Evolutionary conservation across 1,140 invertebrate species (phyloP).

Genomic region (Zaprionus gabonicus): DNA sequence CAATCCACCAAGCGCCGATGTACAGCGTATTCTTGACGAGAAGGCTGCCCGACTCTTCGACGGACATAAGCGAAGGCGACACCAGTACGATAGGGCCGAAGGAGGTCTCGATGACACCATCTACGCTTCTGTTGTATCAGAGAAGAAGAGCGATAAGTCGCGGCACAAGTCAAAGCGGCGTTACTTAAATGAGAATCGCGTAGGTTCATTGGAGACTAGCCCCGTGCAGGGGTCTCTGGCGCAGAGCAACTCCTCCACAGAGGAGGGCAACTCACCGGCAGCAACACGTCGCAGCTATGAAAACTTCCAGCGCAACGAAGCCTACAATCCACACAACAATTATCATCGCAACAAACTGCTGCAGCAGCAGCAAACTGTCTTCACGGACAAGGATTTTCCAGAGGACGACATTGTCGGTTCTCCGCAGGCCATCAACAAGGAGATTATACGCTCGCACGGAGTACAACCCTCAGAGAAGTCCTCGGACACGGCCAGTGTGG

Average conservation of each 20-base stretch:
- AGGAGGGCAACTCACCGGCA: slow-evolving; percentile 63
- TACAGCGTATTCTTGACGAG: slow-evolving; percentile 80
- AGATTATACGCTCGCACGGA: slow-evolving; percentile 63
- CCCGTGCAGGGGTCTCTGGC: slow-evolving; percentile 60
- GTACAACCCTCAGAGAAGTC: slow-evolving; percentile 66
- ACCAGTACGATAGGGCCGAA: slow-evolving; percentile 75
- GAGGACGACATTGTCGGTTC: slow-evolving; percentile 38
- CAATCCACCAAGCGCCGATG: slow-evolving; percentile 74
- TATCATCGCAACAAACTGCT: slow-evolving; percentile 83
- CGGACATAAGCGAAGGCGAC: slow-evolving; percentile 65
- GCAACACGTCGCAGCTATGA: slow-evolving; percentile 59
- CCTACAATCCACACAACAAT: slow-evolving; percentile 81
- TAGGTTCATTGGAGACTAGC: slow-evolving; percentile 80
- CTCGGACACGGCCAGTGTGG: slow-evolving; percentile 80
- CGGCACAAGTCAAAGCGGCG: slow-evolving; percentile 72
- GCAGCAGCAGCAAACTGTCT: slow-evolving; percentile 60
- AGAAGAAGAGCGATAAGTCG: slow-evolving; percentile 74
- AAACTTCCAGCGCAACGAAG: slow-evolving; percentile 76
- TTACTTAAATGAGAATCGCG: slow-evolving; percentile 80
- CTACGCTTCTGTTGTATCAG: slow-evolving; percentile 77
- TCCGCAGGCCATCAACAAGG: slow-evolving; percentile 77
- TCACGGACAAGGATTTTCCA: slow-evolving; percentile 46
- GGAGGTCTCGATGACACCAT: slow-evolving; percentile 72
- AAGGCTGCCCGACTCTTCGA: slow-evolving; percentile 76
- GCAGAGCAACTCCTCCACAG: slow-evolving; percentile 63